These are phyloP conservation scores for Vulpes lagopus DNA, from an alignment of 2,113 vertebrate genomes.

Conservation along the genomic window DNA sequence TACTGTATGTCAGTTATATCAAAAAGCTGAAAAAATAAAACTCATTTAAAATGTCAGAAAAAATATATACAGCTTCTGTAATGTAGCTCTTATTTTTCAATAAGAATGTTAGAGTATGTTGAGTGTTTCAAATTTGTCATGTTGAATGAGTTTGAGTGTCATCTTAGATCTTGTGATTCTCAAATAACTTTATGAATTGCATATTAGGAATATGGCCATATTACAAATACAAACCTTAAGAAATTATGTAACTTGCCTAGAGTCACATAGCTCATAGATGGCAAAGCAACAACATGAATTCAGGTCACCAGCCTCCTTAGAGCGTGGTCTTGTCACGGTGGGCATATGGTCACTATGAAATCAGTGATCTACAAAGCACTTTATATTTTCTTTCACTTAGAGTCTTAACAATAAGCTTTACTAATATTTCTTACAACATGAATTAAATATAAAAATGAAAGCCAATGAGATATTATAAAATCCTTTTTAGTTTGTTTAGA, in stretches of 20 bases:
- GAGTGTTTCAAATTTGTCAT: not conserved
- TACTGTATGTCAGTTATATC: not conserved
- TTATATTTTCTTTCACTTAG: not conserved
- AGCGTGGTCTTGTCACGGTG: accelerated
- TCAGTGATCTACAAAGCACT: not conserved
- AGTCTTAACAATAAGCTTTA: not conserved
- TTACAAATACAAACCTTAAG: no score
- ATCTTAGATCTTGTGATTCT: not conserved
- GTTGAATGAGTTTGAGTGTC: not conserved
- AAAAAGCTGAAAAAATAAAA: not conserved
- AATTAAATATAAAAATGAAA: not conserved
- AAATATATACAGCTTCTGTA: not conserved
- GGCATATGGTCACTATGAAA: not conserved
- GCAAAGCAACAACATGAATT: not conserved
- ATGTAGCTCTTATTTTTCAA: not conserved
- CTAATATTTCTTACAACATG: not conserved
- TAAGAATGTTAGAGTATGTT: not conserved
- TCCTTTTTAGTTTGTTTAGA: not conserved
- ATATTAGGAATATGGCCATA: not conserved
- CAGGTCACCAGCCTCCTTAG: not conserved
- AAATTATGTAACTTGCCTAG: not conserved
- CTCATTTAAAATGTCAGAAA: not conserved
- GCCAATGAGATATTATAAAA: not conserved
- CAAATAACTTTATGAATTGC: not conserved
- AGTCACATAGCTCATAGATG: accelerated